phyloP scores from a whole-genome alignment of 1,140 invertebrate species.

The Calephelis virginiensis region DNA sequence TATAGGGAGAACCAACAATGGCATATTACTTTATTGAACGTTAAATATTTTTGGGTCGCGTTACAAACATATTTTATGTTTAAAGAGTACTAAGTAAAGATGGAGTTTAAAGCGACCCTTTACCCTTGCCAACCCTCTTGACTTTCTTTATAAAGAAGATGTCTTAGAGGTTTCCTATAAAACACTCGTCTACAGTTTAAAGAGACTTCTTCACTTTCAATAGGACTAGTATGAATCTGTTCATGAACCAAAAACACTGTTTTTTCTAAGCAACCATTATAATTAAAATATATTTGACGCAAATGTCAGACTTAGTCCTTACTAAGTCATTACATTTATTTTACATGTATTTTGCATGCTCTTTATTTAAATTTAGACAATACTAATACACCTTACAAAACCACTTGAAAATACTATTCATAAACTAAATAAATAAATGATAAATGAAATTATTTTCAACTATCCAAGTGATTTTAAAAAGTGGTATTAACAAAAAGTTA shows the following conservation, averaged over 20 bases:
- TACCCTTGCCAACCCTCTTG: slow-evolving; percentile 23
- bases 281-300: background rate
- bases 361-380: no score
- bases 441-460: no score
- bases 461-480: no score
- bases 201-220: slow-evolving; percentile 36
- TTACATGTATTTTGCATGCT: no score
- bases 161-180: slow-evolving; percentile 38
- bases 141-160: slow-evolving; percentile 32
- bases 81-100: slow-evolving; percentile 22
- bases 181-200: slow-evolving; percentile 34
- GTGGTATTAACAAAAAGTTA: no score
- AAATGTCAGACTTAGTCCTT: background rate
- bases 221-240: slow-evolving; percentile 38
- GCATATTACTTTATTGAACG: no score
- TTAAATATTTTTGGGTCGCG: slow-evolving; percentile 17
- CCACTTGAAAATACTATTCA: no score
- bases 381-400: no score
- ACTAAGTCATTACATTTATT: no score
- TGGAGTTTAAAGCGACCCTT: slow-evolving; percentile 18
- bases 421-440: background rate
- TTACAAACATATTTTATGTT: slow-evolving; percentile 22
- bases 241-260: slow-evolving; percentile 27
- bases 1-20: no score
- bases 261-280: background rate